These are phyloP conservation scores for Cydia fagiglandana DNA, from an alignment of 1,140 invertebrate species.

Conservation along the genomic window DNA sequence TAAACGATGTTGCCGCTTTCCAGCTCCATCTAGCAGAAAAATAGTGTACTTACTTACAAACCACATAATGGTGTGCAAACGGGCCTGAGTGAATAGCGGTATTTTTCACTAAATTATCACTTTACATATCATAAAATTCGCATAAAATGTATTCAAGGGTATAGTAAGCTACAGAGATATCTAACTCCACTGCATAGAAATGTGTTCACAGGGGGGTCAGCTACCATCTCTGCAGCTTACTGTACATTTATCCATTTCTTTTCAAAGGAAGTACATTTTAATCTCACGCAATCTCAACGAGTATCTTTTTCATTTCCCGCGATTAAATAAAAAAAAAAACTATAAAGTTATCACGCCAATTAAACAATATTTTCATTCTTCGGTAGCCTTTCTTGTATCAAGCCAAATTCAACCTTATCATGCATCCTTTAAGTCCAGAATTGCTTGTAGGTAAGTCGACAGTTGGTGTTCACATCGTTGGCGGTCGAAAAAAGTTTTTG, in stretches of 20 bases:
- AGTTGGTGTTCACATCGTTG: slow-evolving; percentile 5
- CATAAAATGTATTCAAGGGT: too few relatives aligned
- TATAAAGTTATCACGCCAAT: background rate
- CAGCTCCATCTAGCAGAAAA: too few relatives aligned
- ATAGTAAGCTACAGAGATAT: too few relatives aligned
- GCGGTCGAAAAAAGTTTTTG: slow-evolving; percentile 2
- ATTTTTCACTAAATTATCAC: too few relatives aligned
- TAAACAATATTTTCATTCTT: slow-evolving; percentile 7
- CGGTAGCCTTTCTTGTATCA: background rate
- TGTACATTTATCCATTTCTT: background rate
- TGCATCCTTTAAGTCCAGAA: background rate
- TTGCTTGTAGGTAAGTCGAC: background rate
- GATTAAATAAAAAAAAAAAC: background rate
- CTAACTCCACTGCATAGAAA: too few relatives aligned
- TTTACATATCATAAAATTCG: too few relatives aligned
- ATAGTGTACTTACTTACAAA: too few relatives aligned
- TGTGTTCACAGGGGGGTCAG: too few relatives aligned
- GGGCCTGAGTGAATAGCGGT: too few relatives aligned
- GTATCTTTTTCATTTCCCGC: background rate
- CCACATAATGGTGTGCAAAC: too few relatives aligned
- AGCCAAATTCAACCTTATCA: background rate
- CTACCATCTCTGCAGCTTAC: too few relatives aligned
- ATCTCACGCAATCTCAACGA: background rate
- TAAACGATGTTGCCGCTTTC: too few relatives aligned
- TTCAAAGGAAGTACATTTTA: background rate